Conservation (phyloP, 1,140 invertebrate species). For the Drosophila funebris region DNA sequence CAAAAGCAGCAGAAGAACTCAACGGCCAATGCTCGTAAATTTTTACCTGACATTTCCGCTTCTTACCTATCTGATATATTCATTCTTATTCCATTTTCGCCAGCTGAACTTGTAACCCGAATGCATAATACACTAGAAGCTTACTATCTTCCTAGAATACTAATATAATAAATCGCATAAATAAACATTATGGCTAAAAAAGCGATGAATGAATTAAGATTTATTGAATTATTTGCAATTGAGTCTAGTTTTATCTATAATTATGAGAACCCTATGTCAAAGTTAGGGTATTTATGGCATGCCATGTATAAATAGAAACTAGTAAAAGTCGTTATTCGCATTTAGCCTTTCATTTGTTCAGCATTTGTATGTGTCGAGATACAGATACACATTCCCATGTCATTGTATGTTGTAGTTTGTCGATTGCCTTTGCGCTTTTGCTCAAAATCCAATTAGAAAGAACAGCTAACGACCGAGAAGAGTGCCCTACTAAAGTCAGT, state of each 20-base stretch:
- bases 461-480: conserved; percentile 37
- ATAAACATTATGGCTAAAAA: no score
- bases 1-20: conserved; percentile 31
- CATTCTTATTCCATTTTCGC: not conserved
- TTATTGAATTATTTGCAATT: no score
- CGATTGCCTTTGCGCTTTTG: conserved; percentile 31
- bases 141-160: no score
- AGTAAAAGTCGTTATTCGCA: conserved; percentile 31
- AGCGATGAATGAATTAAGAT: no score
- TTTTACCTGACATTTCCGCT: conserved; percentile 62
- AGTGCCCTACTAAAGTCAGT: conserved; percentile 46
- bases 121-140: no score
- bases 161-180: no score
- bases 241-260: not conserved
- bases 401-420: conserved; percentile 10
- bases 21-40: conserved; percentile 58
- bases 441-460: conserved; percentile 64
- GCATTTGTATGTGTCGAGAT: conserved; percentile 5
- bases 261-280: not conserved
- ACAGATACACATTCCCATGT: not conserved
- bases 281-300: conserved; percentile 5
- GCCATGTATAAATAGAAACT: conserved; percentile 20
- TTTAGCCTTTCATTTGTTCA: conserved; percentile 36
- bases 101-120: no score
- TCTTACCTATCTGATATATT: conserved; percentile 18